Conservation (phyloP, 2,113 vertebrate genomes). For the Tachycineta bicolor region DNA sequence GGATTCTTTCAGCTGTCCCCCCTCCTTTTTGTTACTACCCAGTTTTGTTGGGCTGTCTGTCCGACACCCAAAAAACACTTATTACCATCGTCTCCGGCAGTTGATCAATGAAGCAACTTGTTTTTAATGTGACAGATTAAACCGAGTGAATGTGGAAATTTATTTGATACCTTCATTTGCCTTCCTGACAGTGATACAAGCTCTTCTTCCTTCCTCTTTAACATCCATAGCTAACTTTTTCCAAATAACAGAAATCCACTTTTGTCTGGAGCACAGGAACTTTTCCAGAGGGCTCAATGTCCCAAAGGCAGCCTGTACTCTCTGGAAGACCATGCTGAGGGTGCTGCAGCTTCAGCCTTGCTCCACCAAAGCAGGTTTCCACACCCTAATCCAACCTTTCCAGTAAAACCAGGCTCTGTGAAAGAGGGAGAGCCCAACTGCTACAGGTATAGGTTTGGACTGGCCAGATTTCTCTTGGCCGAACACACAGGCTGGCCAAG, state of each 20-base stretch:
- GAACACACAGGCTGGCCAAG: neutral
- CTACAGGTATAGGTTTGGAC: neutral
- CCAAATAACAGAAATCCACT: conserved; percentile 17
- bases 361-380: neutral
- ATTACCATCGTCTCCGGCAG: neutral
- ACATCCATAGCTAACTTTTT: neutral
- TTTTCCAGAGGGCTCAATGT: neutral
- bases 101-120: neutral
- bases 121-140: neutral
- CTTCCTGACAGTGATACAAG: neutral
- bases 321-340: neutral
- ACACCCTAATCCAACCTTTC: neutral
- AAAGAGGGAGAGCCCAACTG: neutral
- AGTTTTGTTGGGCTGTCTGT: neutral
- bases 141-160: neutral
- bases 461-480: neutral
- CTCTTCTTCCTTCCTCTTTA: conserved; percentile 29
- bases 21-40: neutral
- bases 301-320: neutral
- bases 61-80: neutral
- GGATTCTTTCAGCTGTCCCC: neutral
- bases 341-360: neutral
- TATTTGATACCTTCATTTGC: neutral
- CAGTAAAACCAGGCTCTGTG: neutral
- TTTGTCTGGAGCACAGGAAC: neutral